phyloP scores from a whole-genome alignment of 2,797 vertebrate genomes.

The Notolabrus celidotus region DNA sequence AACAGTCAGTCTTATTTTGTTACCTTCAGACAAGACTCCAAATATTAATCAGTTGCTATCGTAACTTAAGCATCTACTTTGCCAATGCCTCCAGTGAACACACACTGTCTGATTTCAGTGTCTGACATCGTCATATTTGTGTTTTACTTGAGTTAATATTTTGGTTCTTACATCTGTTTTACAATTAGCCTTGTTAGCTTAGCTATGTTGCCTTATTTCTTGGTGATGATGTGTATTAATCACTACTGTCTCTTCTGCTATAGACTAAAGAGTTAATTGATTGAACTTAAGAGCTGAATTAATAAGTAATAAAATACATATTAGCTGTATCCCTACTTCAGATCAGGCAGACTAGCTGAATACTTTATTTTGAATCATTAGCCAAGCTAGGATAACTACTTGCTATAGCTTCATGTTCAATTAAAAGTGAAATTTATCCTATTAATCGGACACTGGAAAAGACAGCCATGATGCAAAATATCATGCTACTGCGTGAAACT shows the following conservation, averaged over 20 bases:
- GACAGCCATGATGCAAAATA: not conserved
- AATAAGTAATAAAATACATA: not conserved
- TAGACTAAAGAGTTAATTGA: too few relatives aligned
- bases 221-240: too few relatives aligned
- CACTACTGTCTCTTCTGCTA: too few relatives aligned
- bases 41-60: not conserved
- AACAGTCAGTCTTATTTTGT: not conserved
- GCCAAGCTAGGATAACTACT: too few relatives aligned
- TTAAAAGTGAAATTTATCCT: too few relatives aligned
- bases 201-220: not conserved
- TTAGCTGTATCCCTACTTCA: not conserved
- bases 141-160: not conserved
- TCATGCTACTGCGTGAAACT: not conserved
- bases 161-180: not conserved
- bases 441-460: too few relatives aligned
- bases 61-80: not conserved
- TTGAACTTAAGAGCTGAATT: not conserved
- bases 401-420: not conserved
- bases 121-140: not conserved
- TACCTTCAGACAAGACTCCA: not conserved
- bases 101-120: not conserved
- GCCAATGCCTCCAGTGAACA: not conserved
- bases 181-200: not conserved
- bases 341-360: not conserved
- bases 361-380: too few relatives aligned